Evolutionary conservation across 2,113 vertebrate genomes (phyloP).

Genomic region (Vireo altiloquus): DNA sequence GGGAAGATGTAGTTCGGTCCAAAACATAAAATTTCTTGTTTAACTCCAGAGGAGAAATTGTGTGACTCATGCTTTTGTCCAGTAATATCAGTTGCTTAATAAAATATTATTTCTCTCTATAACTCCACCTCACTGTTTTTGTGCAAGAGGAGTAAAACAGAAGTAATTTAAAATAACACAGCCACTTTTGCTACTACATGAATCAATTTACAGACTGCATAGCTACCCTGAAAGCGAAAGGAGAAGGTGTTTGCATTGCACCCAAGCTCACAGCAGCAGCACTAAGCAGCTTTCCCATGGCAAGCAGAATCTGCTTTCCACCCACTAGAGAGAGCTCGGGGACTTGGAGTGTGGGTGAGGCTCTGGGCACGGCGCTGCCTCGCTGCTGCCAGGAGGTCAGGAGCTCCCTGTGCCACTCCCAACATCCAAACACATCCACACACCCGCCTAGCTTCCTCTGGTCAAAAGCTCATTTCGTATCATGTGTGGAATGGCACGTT

Average conservation of each 20-base stretch:
- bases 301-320: not conserved
- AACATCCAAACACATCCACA: not conserved
- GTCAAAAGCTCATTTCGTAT: not conserved
- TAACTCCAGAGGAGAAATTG: not conserved
- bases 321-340: slow-evolving; percentile 55
- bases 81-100: not conserved
- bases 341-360: not conserved
- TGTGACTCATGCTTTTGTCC: not conserved
- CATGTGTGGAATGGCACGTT: not conserved
- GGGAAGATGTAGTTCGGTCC: not conserved
- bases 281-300: fast-evolving
- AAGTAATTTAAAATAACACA: not conserved
- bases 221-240: not conserved
- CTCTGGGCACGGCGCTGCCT: fast-evolving
- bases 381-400: not conserved
- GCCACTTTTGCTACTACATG: not conserved
- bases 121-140: not conserved
- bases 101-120: not conserved
- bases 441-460: not conserved
- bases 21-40: not conserved
- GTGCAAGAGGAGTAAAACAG: not conserved
- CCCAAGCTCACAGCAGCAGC: not conserved
- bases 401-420: not conserved
- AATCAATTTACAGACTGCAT: not conserved
- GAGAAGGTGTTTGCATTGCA: not conserved